These are phyloP conservation scores for Potamarius usumacintae DNA, from an alignment of 2,113 vertebrate genomes.

Conservation along the genomic window DNA sequence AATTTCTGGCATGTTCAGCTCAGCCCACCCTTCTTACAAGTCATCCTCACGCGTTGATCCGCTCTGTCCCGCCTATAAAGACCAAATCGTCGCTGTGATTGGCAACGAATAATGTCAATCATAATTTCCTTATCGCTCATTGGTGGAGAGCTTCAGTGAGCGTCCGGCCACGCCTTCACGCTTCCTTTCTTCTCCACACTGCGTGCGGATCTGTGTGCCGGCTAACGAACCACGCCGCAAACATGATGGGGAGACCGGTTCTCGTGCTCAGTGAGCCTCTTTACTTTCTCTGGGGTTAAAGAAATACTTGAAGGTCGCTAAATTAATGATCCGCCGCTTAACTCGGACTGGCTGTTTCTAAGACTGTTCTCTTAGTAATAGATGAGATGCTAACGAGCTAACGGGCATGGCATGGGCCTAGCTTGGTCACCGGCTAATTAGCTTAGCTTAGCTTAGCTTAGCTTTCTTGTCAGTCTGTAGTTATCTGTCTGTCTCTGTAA, in stretches of 20 bases:
- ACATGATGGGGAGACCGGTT: constrained; percentile 90
- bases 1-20: constrained; percentile 33
- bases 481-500: background rate
- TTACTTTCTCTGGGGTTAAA: background rate
- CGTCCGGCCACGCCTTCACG: constrained; percentile 12
- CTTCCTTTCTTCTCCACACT: constrained; percentile 51
- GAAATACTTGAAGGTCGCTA: background rate
- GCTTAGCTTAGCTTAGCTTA: constrained; percentile 5
- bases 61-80: background rate
- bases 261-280: constrained; percentile 88
- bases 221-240: constrained; percentile 55
- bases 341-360: background rate
- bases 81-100: constrained; percentile 41
- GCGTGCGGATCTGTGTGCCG: constrained; percentile 40
- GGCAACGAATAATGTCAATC: constrained; percentile 43
- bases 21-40: background rate
- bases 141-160: constrained; percentile 47
- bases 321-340: background rate
- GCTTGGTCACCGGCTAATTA: constrained; percentile 28
- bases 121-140: constrained; percentile 40
- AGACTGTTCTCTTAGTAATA: background rate
- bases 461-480: background rate
- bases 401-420: constrained; percentile 47
- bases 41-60: background rate
- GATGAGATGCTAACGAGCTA: constrained; percentile 44